Percentiles rank a stretch among this genome's conserved stretches.
Evolutionary conservation across 2,888 invertebrate species (phyloP).

Genomic region (Leucophora obtusa): DNA sequence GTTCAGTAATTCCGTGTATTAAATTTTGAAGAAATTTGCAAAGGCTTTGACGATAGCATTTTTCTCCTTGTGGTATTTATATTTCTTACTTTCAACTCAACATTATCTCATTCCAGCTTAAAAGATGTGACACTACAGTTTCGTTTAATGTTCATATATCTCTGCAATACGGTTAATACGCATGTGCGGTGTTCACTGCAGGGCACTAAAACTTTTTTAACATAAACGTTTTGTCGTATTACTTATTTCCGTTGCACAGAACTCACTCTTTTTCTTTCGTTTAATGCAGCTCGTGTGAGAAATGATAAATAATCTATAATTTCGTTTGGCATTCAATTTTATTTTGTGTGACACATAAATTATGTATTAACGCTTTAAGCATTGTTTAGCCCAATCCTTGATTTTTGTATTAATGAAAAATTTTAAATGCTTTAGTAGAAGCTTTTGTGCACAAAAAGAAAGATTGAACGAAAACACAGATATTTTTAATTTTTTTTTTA

Average conservation of each 20-base stretch:
- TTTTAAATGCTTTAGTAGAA: not conserved
- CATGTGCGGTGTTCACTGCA: slow-evolving; percentile 55
- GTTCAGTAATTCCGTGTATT: too few relatives aligned
- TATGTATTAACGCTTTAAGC: slow-evolving; percentile 79
- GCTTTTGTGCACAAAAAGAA: too few relatives aligned
- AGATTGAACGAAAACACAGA: too few relatives aligned
- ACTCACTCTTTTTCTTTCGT: too few relatives aligned
- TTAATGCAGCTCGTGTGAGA: slow-evolving; percentile 69
- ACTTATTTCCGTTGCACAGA: slow-evolving; percentile 36
- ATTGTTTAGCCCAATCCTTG: slow-evolving; percentile 54
- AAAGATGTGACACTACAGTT: slow-evolving; percentile 51
- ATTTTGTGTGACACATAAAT: slow-evolving; percentile 79
- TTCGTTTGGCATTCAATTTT: slow-evolving; percentile 78
- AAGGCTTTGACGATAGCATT: too few relatives aligned
- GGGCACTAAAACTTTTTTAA: slow-evolving; percentile 56
- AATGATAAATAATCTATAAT: slow-evolving; percentile 79
- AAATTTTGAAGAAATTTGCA: too few relatives aligned
- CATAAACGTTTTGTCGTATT: slow-evolving; percentile 50
- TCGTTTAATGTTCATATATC: slow-evolving; percentile 27
- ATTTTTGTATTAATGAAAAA: slow-evolving; percentile 12
- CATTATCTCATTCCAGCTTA: slow-evolving; percentile 9
- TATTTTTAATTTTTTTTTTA: too few relatives aligned
- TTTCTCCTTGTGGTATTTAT: too few relatives aligned
- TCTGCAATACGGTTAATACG: slow-evolving; percentile 21
- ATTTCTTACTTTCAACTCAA: not conserved